Evolutionary conservation across 2,113 vertebrate species (phyloP), one percentile per base, ranked within the genome.

Genomic region (Rattus norvegicus): DNA sequence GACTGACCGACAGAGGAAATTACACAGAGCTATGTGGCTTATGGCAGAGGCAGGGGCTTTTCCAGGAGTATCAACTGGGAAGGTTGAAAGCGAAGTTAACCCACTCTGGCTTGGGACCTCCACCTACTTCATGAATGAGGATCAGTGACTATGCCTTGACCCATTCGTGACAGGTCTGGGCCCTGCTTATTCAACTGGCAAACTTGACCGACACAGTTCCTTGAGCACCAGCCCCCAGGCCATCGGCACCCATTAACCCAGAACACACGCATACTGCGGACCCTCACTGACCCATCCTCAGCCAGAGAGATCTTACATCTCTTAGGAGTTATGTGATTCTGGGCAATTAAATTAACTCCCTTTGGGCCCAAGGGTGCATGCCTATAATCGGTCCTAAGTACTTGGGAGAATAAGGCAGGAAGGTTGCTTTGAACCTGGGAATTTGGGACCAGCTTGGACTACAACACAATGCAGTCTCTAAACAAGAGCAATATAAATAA

Each of bases 1-100:
- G 90, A 89, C 93, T 87, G 96, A 91, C 95, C 97, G 89, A 36
- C 94, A 95, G 81, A 97, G 97, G 97, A 98, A 97, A 90, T 97
- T 97, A 94, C 96, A 95, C 89, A 97, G 95, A 94, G 77, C 43
- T 86, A 85, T 88, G 49, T 5, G 77, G 95, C 63, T 20, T 52
- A 0, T n/a, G n/a, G 89, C 5, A 26, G 77, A 92, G n/a, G 49
- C 95, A 97, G 96, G 95, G 97, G 73, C 95, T 98, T 98, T 98
- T 98, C 91, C 96, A 95, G 95, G 56, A 13, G 3, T 9, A 73
- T 87, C 89, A 70, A 0, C 79, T 93, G 96, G 94, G 89, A 97
- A 97, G 85, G 84, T 92, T 9, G 47, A 89, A 12, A 79, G 47
- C 61, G 79, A 63, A n/a, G 61, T 83, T 36, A 87, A 87, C 85